A percentile compares a stretch with the other conserved stretches of the same genome.
Evolutionary conservation across 2,797 vertebrate species (phyloP).

Genomic region (Paratrypauchen microcephalus): DNA sequence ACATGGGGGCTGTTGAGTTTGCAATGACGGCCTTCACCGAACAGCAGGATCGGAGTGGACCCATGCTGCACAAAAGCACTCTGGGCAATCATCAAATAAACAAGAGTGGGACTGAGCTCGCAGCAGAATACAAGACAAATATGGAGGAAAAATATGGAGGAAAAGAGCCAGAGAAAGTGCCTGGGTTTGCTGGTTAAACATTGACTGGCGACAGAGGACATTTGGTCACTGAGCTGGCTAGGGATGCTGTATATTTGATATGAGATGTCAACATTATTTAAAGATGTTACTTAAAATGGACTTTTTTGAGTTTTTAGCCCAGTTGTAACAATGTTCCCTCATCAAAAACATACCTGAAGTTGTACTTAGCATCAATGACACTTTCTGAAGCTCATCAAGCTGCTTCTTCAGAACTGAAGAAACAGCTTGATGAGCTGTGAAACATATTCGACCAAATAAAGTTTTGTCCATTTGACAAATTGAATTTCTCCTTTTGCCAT

Average conservation of each 20-base stretch:
- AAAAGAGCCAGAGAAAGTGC: not conserved
- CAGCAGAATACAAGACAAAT: not conserved
- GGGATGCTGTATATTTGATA: not conserved
- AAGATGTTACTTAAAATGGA: too few species aligned
- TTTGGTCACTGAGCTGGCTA: not conserved
- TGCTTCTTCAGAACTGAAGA: too few species aligned
- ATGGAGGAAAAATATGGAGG: not conserved
- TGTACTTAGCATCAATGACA: too few species aligned
- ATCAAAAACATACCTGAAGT: too few species aligned
- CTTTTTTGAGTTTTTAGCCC: too few species aligned
- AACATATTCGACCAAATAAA: too few species aligned
- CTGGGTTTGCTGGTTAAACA: not conserved
- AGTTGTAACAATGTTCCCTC: too few species aligned
- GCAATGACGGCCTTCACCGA: not conserved
- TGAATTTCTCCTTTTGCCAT: too few species aligned
- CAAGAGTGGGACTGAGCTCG: not conserved
- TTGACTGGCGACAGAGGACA: not conserved
- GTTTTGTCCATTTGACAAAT: too few species aligned
- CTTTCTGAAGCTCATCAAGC: too few species aligned
- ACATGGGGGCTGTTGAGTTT: not conserved
- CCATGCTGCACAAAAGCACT: not conserved
- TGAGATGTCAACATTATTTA: too few species aligned
- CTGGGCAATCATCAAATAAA: conserved; percentile 7
- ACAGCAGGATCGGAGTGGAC: conserved; percentile 8
- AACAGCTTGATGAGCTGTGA: too few species aligned